Evolutionary conservation across 1,140 invertebrate genomes (phyloP), one percentile per base, ranked within the genome.

Genomic region (Charaxes varanes): DNA sequence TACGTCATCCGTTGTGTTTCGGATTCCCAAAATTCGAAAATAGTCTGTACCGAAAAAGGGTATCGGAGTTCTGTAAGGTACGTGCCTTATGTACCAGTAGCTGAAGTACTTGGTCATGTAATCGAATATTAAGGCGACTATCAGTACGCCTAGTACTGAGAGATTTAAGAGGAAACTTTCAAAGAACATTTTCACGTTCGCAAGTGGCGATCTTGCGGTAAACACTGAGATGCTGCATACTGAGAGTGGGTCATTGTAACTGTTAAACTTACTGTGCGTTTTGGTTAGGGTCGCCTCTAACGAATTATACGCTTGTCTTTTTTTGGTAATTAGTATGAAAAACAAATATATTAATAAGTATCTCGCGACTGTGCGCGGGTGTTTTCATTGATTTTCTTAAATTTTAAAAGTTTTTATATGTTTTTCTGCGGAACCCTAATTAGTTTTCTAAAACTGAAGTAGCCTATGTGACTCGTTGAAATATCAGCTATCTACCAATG

Each of bases 71-170:
- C 73, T 79, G 36, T 80, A 72, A 0, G 70, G 65, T 7, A 83
- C 50, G 43, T 79, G 72, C 3, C 79, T 41, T 4, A 83, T 56
- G 21, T 83, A 83, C 76, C 76, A 83, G 32, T 83, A 83, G 34
- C 72, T 83, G 50, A 83, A 83, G 55, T 64, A 83, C 38, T 83
- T 83, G 0, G 79, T 81, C 8, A 79, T 59, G 53, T 83, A 83
- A 42, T 83, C 79, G 35, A 78, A 76, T 28, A 56, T 61, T 6
- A 83, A 31, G 2, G 79, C 76, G 11, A 67, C 30, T 13, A 83
- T 64, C 2, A 83, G 34, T 6, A 64, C 43, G 12, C 45, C 10
- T 1, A 77, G 38, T 2, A 81, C 49, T 10, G 52, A 42, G 35
- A 76, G 27, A 50, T 83, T 83, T 31, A 83, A 48, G 4, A 72